phyloP scores from a whole-genome alignment of 2,888 invertebrate genomes.

The Spisula solida region DNA sequence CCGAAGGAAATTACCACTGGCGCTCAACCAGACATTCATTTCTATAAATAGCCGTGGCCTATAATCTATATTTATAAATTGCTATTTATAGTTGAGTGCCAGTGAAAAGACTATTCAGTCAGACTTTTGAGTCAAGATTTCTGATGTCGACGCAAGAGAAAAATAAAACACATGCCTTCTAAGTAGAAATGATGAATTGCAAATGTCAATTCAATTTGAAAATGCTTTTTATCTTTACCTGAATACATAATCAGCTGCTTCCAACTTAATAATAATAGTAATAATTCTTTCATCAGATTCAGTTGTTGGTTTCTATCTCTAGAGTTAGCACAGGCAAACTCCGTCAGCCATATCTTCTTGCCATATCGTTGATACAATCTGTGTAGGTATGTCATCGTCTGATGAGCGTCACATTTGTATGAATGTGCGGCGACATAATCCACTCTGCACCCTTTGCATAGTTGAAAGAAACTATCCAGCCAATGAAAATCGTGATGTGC shows the following conservation, averaged over 20 bases:
- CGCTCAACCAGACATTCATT: too few relatives aligned
- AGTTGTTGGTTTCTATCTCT: conserved; percentile 56
- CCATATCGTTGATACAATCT: conserved; percentile 48
- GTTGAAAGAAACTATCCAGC: conserved; percentile 51
- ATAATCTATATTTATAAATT: too few relatives aligned
- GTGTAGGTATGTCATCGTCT: conserved; percentile 43
- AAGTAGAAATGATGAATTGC: too few relatives aligned
- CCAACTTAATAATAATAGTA: conserved; percentile 70
- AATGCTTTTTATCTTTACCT: too few relatives aligned
- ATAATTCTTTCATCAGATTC: conserved; percentile 62
- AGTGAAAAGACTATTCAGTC: too few relatives aligned
- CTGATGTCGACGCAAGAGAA: too few relatives aligned
- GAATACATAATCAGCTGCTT: conserved; percentile 64
- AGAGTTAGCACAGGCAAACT: conserved; percentile 71
- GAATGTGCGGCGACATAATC: conserved; percentile 59
- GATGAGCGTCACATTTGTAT: conserved; percentile 49
- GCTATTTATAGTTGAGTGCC: too few relatives aligned
- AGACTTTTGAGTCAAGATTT: too few relatives aligned
- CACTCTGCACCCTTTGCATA: conserved; percentile 54
- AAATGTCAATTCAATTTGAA: too few relatives aligned
- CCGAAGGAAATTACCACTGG: too few relatives aligned
- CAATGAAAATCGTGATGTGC: conserved; percentile 43
- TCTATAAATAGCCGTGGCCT: too few relatives aligned
- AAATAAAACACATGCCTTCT: too few relatives aligned
- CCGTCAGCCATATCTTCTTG: conserved; percentile 74